phyloP scores from a whole-genome alignment of 2,113 vertebrate species.

The Dicrurus megarhynchus region DNA sequence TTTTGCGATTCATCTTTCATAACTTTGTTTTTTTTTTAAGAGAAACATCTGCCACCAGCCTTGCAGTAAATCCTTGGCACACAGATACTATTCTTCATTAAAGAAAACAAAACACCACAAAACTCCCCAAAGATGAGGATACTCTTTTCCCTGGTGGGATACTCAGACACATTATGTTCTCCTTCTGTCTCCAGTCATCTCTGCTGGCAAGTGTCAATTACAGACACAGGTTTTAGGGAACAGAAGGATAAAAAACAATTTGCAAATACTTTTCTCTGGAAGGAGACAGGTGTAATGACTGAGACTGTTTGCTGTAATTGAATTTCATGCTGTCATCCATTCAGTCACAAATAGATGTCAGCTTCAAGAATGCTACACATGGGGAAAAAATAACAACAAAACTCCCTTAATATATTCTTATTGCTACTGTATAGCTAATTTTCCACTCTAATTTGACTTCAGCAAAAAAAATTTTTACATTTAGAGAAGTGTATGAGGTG shows the following conservation, averaged over 20 bases:
- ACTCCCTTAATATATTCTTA: constrained; percentile 17
- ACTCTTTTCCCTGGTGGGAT: constrained; percentile 61
- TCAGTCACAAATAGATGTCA: constrained; percentile 76
- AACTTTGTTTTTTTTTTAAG: neutral
- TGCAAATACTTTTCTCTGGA: constrained; percentile 79
- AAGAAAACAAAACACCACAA: constrained; percentile 42
- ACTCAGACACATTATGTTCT: constrained; percentile 73
- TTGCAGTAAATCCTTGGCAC: constrained; percentile 55
- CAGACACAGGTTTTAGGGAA: constrained; percentile 71
- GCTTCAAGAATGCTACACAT: constrained; percentile 67
- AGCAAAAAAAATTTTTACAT: neutral
- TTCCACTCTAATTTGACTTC: neutral
- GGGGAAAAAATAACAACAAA: neutral
- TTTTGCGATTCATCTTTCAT: constrained; percentile 27
- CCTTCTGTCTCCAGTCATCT: constrained; percentile 72
- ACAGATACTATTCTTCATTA: constrained; percentile 66
- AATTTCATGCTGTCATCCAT: constrained; percentile 80
- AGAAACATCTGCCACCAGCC: constrained; percentile 55
- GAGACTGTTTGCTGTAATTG: constrained; percentile 77
- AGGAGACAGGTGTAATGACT: constrained; percentile 79
- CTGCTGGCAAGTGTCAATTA: constrained; percentile 83
- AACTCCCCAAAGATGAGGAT: constrained; percentile 55
- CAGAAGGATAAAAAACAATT: constrained; percentile 77
- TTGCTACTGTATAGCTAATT: constrained; percentile 18
- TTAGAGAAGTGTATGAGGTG: neutral